phyloP scores from a whole-genome alignment of 2,888 invertebrate species.

The Rhyacophila evoluta region DNA sequence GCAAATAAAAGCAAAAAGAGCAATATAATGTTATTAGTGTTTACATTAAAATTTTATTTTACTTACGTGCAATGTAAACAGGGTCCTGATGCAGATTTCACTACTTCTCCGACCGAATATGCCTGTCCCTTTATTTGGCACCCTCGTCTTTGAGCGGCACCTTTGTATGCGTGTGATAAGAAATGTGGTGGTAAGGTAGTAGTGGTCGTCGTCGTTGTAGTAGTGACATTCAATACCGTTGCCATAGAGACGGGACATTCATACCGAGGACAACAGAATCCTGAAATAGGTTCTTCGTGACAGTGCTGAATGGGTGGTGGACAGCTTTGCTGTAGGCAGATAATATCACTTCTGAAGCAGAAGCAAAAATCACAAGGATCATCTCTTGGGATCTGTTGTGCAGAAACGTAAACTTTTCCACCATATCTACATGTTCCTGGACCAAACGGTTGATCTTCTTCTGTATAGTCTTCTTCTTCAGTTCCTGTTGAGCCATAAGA shows the following conservation, averaged over 20 bases:
- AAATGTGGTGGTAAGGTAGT: constrained; percentile 88
- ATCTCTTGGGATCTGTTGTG: constrained; percentile 93
- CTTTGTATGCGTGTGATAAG: constrained; percentile 82
- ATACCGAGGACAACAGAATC: constrained; percentile 95
- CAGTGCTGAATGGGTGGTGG: constrained; percentile 94
- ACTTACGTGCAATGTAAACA: constrained; percentile 96
- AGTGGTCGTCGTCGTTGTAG: constrained; percentile 89
- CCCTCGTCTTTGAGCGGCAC: constrained; percentile 80
- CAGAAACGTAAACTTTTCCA: constrained; percentile 92
- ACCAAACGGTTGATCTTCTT: constrained; percentile 84
- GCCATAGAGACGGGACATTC: constrained; percentile 94
- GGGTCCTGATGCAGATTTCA: constrained; percentile 89
- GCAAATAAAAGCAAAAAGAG: too few relatives aligned
- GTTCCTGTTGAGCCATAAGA: constrained; percentile 64
- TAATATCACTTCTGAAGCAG: constrained; percentile 96
- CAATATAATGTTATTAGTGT: not conserved
- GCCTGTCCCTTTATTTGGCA: constrained; percentile 89
- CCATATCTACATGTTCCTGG: constrained; percentile 93
- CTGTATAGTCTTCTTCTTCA: constrained; percentile 78
- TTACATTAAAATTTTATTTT: constrained; percentile 18
- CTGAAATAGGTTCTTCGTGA: constrained; percentile 91
- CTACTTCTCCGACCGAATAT: constrained; percentile 87
- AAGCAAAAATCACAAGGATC: constrained; percentile 97
- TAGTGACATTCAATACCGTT: constrained; percentile 82
- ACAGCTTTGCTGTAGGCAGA: constrained; percentile 94